Evolutionary conservation across 2,113 vertebrate species (phyloP), one percentile per base, ranked within the genome.

Genomic region (Chionodraco myersi): DNA sequence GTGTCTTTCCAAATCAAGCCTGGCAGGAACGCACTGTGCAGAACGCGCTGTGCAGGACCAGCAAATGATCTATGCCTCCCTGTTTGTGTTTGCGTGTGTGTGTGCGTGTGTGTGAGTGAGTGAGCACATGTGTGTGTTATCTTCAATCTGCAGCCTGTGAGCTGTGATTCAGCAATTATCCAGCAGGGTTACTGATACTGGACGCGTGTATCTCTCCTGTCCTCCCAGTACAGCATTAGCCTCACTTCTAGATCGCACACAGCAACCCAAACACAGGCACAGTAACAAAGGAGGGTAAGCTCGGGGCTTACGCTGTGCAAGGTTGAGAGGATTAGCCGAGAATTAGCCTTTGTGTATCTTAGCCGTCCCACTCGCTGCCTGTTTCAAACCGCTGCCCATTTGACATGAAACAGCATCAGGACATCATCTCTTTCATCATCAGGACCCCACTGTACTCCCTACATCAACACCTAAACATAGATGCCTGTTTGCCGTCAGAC

Each of bases 81-180:
- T 84, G 79, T 86, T 80, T 86, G 49, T 80, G 84, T 86, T 84
- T 77, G 73, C 71, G 57, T 82, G 64, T 84, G 34, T 83, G 48
- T 83, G 16, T 63, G 21, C 60, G 9, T 41, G 66, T 60, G 73
- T 66, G 21, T 21, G 21, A 21, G 21, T 63, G 34, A 54, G 49
- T 64, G 54, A 15, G 41, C 41, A 54, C 26, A 68, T 36, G 60
- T 59, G 79, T 69, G 81, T 66, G 52, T 82, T 87, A 91, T 94
- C 87, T 81, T 69, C 64, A 88, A 93, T 91, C 88, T 88, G 86
- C 86, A 90, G 87, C 82, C 87, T 80, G 73, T 69, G 75, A 88
- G 79, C 80, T 87, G 85, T 84, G 86, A 92, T 90, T 91, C 74
- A 67, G 84, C 45, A 82, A 93, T 92, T 91, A 88, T 79, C 85